Evolutionary conservation across 2,797 vertebrate species (phyloP).

Genomic region (Oreochromis mossambicus): DNA sequence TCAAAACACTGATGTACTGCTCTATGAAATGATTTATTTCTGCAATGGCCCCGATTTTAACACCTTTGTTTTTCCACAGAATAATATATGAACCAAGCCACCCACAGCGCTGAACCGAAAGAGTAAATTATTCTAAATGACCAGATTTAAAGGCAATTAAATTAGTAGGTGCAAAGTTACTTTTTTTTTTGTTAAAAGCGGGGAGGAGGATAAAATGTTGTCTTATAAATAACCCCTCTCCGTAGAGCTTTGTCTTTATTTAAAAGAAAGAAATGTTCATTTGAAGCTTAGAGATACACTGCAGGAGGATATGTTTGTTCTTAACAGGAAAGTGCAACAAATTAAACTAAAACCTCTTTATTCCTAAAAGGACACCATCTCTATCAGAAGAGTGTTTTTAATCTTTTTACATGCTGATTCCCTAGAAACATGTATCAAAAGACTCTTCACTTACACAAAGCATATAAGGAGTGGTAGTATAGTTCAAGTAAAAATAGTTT

Average conservation of each 20-base stretch:
- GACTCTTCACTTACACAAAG: not conserved
- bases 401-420: not conserved
- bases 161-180: not conserved
- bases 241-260: not conserved
- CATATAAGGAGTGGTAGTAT: not conserved
- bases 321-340: not conserved
- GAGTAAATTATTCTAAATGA: not conserved
- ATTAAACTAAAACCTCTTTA: not conserved
- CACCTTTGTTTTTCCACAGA: slow-evolving; percentile 20
- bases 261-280: not conserved
- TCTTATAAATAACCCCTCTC: not conserved
- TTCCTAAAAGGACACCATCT: not conserved
- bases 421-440: not conserved
- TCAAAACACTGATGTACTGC: slow-evolving; percentile 22
- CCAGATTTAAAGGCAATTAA: not conserved
- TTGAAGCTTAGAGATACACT: not conserved
- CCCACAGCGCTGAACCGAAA: not conserved
- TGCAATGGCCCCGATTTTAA: not conserved
- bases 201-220: not conserved
- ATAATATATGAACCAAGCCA: slow-evolving; percentile 18
- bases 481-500: not conserved
- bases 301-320: not conserved
- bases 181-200: not conserved
- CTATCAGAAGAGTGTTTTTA: not conserved
- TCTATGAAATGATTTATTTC: slow-evolving; percentile 40